These are phyloP conservation scores for Drosophila kikkawai DNA, from an alignment of 1,140 invertebrate species.

Conservation along the genomic window DNA sequence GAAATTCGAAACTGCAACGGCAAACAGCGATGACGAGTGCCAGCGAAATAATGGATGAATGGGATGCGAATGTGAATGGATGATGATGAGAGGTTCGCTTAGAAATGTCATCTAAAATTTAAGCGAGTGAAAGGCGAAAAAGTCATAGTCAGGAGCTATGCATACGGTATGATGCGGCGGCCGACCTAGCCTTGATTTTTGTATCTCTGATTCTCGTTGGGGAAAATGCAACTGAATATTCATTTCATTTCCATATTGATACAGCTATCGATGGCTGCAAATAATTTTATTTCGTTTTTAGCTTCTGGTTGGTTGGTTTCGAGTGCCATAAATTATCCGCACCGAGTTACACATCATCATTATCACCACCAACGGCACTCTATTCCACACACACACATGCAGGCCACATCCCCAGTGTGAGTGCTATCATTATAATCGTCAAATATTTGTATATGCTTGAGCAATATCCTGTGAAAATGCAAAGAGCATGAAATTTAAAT, in stretches of 20 bases:
- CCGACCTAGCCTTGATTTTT: conserved; percentile 61
- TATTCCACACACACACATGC: background rate
- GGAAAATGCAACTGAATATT: conserved; percentile 45
- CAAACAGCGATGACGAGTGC: conserved; percentile 46
- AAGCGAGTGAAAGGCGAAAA: conserved; percentile 59
- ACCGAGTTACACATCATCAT: conserved; percentile 58
- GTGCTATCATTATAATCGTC: conserved; percentile 69
- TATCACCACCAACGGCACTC: conserved; percentile 40
- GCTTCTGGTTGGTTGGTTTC: conserved; percentile 18
- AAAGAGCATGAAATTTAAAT: conserved; percentile 66
- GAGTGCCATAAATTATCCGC: conserved; percentile 58
- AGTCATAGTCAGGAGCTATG: conserved; percentile 19
- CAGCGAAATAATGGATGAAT: conserved; percentile 30
- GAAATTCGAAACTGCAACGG: conserved; percentile 75
- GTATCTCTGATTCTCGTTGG: conserved; percentile 28
- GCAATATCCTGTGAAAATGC: conserved; percentile 58
- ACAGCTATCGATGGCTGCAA: conserved; percentile 42
- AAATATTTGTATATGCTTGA: conserved; percentile 68
- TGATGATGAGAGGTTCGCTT: conserved; percentile 51
- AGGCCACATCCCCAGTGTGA: conserved; percentile 3
- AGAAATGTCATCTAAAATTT: conserved; percentile 75
- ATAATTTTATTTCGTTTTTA: conserved; percentile 59
- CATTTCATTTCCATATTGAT: conserved; percentile 61
- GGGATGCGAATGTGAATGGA: conserved; percentile 36
- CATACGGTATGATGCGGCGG: conserved; percentile 18